Conservation (phyloP, 2,888 invertebrate species). For the Pristionchus arcanus region DNA sequence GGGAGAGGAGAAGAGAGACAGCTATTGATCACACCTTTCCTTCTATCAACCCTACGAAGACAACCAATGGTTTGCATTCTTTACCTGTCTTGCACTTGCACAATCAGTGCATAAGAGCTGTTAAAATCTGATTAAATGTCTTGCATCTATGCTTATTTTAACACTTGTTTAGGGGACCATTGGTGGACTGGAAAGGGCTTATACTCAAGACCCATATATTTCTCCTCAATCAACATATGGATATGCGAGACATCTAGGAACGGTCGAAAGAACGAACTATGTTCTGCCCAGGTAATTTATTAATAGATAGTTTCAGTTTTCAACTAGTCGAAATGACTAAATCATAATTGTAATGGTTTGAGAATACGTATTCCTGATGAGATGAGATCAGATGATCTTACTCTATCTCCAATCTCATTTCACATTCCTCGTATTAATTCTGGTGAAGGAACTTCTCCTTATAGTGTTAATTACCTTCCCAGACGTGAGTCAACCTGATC, state of each 20-base stretch:
- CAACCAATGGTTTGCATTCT: slow-evolving; percentile 25
- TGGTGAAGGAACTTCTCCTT: background rate
- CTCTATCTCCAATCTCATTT: slow-evolving; percentile 47
- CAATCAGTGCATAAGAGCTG: background rate
- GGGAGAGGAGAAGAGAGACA: slow-evolving; percentile 45
- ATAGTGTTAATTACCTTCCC: slow-evolving; percentile 2
- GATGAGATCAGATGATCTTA: slow-evolving; percentile 17
- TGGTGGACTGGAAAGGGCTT: slow-evolving; percentile 11
- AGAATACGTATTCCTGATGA: slow-evolving; percentile 53
- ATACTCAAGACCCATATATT: slow-evolving; percentile 20
- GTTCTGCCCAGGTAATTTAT: slow-evolving; percentile 30
- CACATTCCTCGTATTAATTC: slow-evolving; percentile 46
- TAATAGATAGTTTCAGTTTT: background rate
- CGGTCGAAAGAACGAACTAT: slow-evolving; percentile 40
- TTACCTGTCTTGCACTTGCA: background rate
- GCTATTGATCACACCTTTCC: slow-evolving; percentile 45
- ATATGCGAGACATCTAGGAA: slow-evolving; percentile 48
- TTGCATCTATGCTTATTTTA: background rate
- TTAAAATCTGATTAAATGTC: background rate
- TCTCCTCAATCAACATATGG: slow-evolving; percentile 45
- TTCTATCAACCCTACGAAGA: slow-evolving; percentile 35
- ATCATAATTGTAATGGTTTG: background rate
- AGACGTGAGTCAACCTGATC: background rate
- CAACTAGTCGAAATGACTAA: background rate
- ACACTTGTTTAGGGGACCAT: slow-evolving; percentile 1